phyloP scores from a whole-genome alignment of 2,888 invertebrate genomes.

The Salticus scenicus region DNA sequence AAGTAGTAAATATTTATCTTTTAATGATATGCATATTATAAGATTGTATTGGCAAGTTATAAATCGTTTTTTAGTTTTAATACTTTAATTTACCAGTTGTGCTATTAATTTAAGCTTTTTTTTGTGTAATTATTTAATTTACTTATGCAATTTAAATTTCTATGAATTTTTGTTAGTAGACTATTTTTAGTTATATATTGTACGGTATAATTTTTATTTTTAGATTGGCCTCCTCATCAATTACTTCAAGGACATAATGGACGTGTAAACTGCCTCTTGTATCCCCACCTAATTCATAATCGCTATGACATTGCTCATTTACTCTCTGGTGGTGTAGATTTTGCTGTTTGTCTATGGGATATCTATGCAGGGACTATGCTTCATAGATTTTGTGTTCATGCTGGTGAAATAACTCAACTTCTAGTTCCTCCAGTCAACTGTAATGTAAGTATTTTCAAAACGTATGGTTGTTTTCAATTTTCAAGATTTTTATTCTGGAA shows the following conservation, averaged over 20 bases:
- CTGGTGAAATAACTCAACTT: conserved; percentile 95
- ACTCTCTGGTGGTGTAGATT: conserved; percentile 98
- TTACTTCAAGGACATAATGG: conserved; percentile 92
- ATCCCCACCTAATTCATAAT: conserved; percentile 89
- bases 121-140: no score
- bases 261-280: conserved; percentile 93
- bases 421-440: conserved; percentile 93
- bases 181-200: no score
- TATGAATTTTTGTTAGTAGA: no score
- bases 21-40: no score
- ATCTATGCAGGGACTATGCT: conserved; percentile 90
- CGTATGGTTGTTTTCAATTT: background rate
- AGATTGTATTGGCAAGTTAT: no score
- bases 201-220: background rate
- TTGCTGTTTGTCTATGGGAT: conserved; percentile 98
- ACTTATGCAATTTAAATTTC: no score
- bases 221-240: conserved; percentile 93
- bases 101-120: no score
- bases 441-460: conserved; percentile 76
- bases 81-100: no score
- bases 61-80: no score
- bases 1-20: no score
- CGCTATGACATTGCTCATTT: conserved; percentile 91
- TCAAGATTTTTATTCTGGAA: no score
- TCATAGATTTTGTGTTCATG: conserved; percentile 97